A percentile compares a stretch with the other conserved stretches of the same genome.
Conservation (phyloP, 2,113 vertebrate genomes). For the Calidris pugnax region DNA sequence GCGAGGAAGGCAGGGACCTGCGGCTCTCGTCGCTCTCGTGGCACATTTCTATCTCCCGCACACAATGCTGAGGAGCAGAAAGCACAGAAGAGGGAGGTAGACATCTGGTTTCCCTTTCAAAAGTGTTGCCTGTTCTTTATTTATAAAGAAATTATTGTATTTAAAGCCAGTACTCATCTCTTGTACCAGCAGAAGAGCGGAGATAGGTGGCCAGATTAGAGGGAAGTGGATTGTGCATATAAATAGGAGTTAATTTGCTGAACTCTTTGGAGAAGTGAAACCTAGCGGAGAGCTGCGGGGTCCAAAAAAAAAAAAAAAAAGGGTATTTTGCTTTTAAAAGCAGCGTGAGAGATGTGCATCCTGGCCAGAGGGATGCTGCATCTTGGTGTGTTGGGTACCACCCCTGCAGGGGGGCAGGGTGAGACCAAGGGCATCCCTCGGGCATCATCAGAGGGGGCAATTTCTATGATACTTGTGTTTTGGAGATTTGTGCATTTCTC, state of each 20-base stretch:
- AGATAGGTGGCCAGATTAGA: conserved; percentile 54
- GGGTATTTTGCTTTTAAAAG: neutral
- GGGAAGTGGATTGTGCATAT: conserved; percentile 52
- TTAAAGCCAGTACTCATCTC: conserved; percentile 61
- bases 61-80: conserved; percentile 40
- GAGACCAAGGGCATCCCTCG: accelerated
- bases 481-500: neutral
- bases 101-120: conserved; percentile 67
- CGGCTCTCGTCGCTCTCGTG: neutral
- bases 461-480: neutral
- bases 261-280: conserved; percentile 30
- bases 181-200: conserved; percentile 43
- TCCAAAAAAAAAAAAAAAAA: too few relatives aligned
- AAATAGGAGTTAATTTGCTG: conserved; percentile 65
- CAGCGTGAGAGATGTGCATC: neutral
- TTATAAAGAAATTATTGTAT: conserved; percentile 66
- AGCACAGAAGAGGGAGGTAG: conserved; percentile 34
- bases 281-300: neutral
- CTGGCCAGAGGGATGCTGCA: neutral
- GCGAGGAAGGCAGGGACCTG: conserved; percentile 30
- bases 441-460: accelerated
- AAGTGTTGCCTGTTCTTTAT: conserved; percentile 63
- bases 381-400: accelerated
- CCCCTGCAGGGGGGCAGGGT: neutral
- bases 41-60: neutral